Base-by-base conservation (phyloP, 2,797 vertebrate genomes). In the Uromys caudimaculatus region DNA sequence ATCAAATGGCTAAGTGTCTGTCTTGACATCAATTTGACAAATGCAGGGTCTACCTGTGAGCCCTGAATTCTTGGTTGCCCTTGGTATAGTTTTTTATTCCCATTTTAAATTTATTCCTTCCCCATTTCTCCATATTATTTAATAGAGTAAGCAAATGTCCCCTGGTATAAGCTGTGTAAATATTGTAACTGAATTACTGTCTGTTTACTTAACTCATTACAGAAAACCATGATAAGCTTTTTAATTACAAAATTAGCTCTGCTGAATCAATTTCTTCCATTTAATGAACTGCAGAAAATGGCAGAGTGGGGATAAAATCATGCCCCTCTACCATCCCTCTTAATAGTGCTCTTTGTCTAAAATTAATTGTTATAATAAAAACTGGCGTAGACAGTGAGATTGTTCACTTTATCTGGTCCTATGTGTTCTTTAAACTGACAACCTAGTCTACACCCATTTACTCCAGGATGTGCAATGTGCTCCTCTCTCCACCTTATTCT, bases 161-260 rank as follows among this genome's bases (percentile, higher is more conserved):
- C 98, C 91, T 93, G 90, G 93, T 95, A 97, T 97, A 94, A 95
- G 19, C 94, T 97, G 71, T 97, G 98, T 98, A 99, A 99, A 99
- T 99, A 98, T 98, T 98, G 97, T 98, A 98, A 98, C 98, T 98
- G 98, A 98, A 98, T 99, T 98, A 98, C 97, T 98, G 98, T 97
- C 98, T 98, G 98, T 98, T 99, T 99, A 98, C 98, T 98, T 98
- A 98, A 97, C 98, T 99, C 98, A 98, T 99, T 98, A 98, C 96
- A 97, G 97, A 98, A 98, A 98, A 97, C 98, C 97, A 98, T 98
- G 98, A 98, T 99, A 99, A 99, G 98, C 98, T 99, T 98, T 99
- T 98, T 99, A 99, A 99, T 99, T 98, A 98, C 98, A 98, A 99
- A 99, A 99, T 99, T 99, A 99, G 97, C 97, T 98, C 97, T 84